phyloP scores from a whole-genome alignment of 2,113 vertebrate genomes.

The Triplophysa rosa region DNA sequence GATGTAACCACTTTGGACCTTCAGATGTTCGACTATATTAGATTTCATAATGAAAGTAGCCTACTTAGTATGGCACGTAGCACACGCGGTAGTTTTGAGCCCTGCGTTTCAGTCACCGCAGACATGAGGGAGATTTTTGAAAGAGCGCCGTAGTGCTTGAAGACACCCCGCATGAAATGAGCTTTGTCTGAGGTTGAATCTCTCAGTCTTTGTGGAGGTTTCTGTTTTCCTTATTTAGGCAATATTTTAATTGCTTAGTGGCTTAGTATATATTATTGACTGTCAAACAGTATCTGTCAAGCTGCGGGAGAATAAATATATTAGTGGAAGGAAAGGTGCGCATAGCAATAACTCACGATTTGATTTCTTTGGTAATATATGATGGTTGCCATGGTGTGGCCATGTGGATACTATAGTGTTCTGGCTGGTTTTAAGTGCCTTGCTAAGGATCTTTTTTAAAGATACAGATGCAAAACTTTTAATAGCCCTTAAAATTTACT shows the following conservation, averaged over 20 bases:
- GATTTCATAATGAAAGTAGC: not conserved
- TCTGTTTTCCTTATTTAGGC: not conserved
- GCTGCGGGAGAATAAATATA: not conserved
- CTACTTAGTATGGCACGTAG: not conserved
- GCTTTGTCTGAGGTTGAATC: constrained; percentile 28
- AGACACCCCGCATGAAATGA: constrained; percentile 29
- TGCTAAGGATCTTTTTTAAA: too few relatives aligned
- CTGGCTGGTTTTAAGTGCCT: too few relatives aligned
- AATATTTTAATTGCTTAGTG: constrained; percentile 24
- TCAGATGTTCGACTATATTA: not conserved
- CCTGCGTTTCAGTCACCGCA: not conserved
- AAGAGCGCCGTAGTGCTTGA: not conserved
- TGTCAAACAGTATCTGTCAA: not conserved
- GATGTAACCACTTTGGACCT: constrained; percentile 35
- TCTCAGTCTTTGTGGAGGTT: not conserved
- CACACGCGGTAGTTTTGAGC: not conserved
- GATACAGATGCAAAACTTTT: too few relatives aligned
- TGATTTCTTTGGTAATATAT: too few relatives aligned
- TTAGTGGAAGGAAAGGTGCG: too few relatives aligned
- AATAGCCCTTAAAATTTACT: too few relatives aligned
- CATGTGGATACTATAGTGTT: too few relatives aligned
- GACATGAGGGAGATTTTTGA: not conserved
- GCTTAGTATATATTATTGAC: constrained; percentile 16
- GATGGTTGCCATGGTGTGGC: too few relatives aligned
- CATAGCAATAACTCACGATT: too few relatives aligned